Base-by-base conservation (phyloP, 2,113 vertebrate genomes). In the Formicarius rufipectus region DNA sequence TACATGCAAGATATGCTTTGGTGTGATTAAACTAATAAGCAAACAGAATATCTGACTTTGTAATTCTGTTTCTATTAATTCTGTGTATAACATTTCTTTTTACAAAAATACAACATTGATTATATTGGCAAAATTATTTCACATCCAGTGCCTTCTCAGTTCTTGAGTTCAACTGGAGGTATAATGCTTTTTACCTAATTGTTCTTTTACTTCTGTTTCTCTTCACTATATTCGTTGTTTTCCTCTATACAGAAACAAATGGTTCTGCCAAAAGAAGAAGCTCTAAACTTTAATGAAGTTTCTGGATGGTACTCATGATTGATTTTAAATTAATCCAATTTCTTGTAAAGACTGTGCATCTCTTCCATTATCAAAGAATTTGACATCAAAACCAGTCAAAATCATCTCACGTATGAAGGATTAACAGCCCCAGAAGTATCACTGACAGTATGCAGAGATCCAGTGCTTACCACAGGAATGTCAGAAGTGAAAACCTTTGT, bases 271-370 rank as follows among this genome's bases (percentile, higher is more conserved):
- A 90, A 88, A 84, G 35, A 44, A 44, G 22, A 13, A 77, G 17
- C 4, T 60, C 39, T 72, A 49, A 73, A 72, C 71, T 94, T 79
- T 80, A 89, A 95, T 87, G 25, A 93, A 90, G 58, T 89, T 96
- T 90, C 92, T 95, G 93, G 59, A 90, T 33, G 20, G 14, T 67
- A 14, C 28, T 33, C 2, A 30, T 87, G 85, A 96, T 71, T 93
- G 89, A 94, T 95, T 93, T 95, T 71, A 69, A 91, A 81, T 40
- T 82, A 94, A 95, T 71, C 35, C 20, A 58, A 77, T 85, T 93
- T 95, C 62, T 93, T 90, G 45, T 80, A 74, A 80, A 74, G 25
- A 58, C 22, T 2, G 0, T 68, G n/a, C 87, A 88, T 84, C 71
- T 91, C 80, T 88, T 44, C 64, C 71, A 93, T 40, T 39, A 63